Evolutionary conservation across 2,797 vertebrate genomes (phyloP), one percentile per base, ranked within the genome.

Genomic region (Anolis apletophallus): DNA sequence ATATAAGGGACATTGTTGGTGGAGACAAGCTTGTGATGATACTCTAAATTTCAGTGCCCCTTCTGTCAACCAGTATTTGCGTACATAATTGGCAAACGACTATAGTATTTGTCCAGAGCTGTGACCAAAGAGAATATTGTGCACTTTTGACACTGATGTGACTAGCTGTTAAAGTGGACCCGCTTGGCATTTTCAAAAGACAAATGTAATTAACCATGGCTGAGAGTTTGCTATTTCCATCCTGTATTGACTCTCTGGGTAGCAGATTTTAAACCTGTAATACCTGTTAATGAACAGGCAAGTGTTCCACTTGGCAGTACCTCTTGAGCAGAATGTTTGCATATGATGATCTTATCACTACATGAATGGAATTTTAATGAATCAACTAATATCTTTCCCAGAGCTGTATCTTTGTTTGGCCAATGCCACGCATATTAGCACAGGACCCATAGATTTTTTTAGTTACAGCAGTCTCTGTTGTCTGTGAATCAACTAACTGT

Each of bases 341-440:
- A 59, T 59, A 46, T 59, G 54, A 72, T 40, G 69, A 83, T 57
- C 69, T 40, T 73, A 40, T 83, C 69, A n/a, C 14, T 57, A n/a
- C 68, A 46, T 40, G 17, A 72, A 57, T 34, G n/a, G 52, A 83
- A 83, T 57, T 23, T 72, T 32, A 83, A 83, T 83, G 14, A 59
- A 59, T 59, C 29, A n/a, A 21, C 16, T 9, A 81, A 36, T 36
- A 29, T 19, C 14, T 21, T 10, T 26, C 50, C 50, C 7, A 50
- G n/a, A 55, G 19, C 10, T 71, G 29, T 26, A 34, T 55, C 32
- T n/a, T 29, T 12, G 2, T 36, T 16, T 55, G 32, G 52, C 52
- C 34, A 82, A 55, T 29, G 21, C 1, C 46, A 68, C 29, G 32
- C 6, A 32, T 7, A n/a, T 32, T 69, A 12, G 46, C 19, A 52